Base-by-base conservation (phyloP, 2,888 invertebrate genomes). In the Watsonalla binaria region DNA sequence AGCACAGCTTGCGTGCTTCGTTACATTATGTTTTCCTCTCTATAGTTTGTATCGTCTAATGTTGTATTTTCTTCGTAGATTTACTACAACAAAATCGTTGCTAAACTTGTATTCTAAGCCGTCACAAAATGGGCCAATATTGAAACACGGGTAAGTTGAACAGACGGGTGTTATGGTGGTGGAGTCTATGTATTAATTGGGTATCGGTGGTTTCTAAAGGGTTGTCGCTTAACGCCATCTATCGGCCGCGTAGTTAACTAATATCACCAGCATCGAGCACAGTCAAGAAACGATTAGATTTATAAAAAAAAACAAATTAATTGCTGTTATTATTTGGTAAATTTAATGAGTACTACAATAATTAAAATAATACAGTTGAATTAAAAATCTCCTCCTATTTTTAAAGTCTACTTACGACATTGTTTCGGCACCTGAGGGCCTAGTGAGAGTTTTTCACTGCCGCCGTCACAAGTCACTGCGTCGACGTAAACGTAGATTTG, bases 1-100 rank as follows among this genome's bases (percentile, higher is more conserved):
- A 42, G 33, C 45, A 42, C 33, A 24, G 45, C 51, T 45, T 45
- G 34, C 45, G 6, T 42, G 48, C 34, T 42, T 33, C 33, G 13
- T 51, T 8, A 5, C 35, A 33, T n/a, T 54, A 46, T 42, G 33
- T 59, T 51, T 58, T 57, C 51, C 51, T 66, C 57, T 59, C 55
- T 66, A 68, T 70, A 71, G 63, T 67, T 64, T 70, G 65, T 67
- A 60, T 72, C 60, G 72, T 74, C 61, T 71, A 73, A 62, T 66
- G 66, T 70, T 66, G 72, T 80, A 80, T 78, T 76, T 76, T 79
- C 81, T 81, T 78, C 91, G 53, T 93, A 94, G 94, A 93, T 93
- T 94, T 86, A 93, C 93, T 68, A 93, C 93, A 52, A 93, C 94
- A 82, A 94, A 94, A 85, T 94, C 94, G 67, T 92, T 94, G 89